Conservation (phyloP, 2,797 vertebrate species). For the Halcyon smyrnensis region DNA sequence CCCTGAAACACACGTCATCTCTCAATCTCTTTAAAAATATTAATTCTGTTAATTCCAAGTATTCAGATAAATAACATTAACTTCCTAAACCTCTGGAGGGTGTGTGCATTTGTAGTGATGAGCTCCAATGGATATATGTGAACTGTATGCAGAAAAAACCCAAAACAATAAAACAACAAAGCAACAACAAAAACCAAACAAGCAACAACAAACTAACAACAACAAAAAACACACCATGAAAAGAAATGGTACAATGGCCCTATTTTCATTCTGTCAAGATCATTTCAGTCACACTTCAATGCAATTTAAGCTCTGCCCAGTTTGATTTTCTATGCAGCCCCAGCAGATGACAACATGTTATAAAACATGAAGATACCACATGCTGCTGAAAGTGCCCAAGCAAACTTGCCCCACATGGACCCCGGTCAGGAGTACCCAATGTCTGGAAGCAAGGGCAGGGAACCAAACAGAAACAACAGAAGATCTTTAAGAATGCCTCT, state of each 20-base stretch:
- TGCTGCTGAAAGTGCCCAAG: not conserved
- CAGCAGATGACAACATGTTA: not conserved
- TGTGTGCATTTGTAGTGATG: accelerated
- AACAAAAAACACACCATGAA: not conserved
- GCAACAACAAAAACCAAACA: too few species aligned
- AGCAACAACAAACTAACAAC: too few species aligned
- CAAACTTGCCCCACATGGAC: not conserved
- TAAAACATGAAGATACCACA: not conserved
- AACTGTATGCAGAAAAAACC: accelerated
- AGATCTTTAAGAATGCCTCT: not conserved
- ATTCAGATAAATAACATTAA: not conserved
- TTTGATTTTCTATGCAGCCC: not conserved
- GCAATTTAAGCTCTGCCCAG: not conserved
- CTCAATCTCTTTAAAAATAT: not conserved
- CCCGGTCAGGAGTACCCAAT: not conserved
- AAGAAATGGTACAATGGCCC: not conserved
- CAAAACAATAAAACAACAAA: too few species aligned
- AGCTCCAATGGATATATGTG: accelerated
- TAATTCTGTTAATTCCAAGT: not conserved
- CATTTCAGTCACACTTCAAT: not conserved
- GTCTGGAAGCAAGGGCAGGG: not conserved
- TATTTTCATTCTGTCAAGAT: not conserved
- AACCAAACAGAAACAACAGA: not conserved
- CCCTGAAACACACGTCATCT: accelerated
- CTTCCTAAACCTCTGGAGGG: not conserved